Evolutionary conservation across 53 echinoderm and acorn worm species (phyloP).

Genomic region (Temnopleurus reevesii): DNA sequence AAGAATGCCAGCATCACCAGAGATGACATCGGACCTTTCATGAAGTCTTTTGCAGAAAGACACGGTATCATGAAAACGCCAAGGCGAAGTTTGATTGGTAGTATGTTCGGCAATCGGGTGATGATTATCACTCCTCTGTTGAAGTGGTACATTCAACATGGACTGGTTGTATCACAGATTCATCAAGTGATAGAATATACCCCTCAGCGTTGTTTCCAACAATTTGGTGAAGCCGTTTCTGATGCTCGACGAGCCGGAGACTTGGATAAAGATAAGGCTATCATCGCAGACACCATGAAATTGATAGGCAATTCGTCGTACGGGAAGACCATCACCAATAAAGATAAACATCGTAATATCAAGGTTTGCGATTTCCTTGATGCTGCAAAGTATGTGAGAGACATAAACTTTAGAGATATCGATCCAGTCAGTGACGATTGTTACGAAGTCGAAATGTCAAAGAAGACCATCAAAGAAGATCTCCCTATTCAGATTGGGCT

Average conservation of each 20-base stretch:
- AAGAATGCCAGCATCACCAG: constrained; percentile 26
- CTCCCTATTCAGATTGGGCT: constrained; percentile 53
- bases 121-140: constrained; percentile 52
- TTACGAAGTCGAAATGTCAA: constrained; percentile 41
- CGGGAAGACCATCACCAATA: constrained; percentile 61
- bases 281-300: constrained; percentile 72
- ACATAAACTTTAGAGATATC: constrained; percentile 1
- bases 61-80: constrained; percentile 58
- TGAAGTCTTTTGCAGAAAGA: constrained; percentile 36
- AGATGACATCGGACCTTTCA: constrained; percentile 68
- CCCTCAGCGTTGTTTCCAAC: not conserved
- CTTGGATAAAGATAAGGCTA: constrained; percentile 22
- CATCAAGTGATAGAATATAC: constrained; percentile 11
- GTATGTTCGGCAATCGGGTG: constrained; percentile 62
- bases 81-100: constrained; percentile 62
- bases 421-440: not conserved
- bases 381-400: constrained; percentile 13
- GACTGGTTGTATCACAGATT: constrained; percentile 25
- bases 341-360: constrained; percentile 10
- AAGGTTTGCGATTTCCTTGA: not conserved
- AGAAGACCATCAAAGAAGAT: not conserved
- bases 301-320: constrained; percentile 71
- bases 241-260: constrained; percentile 58
- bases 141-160: constrained; percentile 57
- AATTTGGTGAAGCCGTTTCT: constrained; percentile 56